Conservation (phyloP, 2,888 invertebrate species). For the Hipparchia semele region DNA sequence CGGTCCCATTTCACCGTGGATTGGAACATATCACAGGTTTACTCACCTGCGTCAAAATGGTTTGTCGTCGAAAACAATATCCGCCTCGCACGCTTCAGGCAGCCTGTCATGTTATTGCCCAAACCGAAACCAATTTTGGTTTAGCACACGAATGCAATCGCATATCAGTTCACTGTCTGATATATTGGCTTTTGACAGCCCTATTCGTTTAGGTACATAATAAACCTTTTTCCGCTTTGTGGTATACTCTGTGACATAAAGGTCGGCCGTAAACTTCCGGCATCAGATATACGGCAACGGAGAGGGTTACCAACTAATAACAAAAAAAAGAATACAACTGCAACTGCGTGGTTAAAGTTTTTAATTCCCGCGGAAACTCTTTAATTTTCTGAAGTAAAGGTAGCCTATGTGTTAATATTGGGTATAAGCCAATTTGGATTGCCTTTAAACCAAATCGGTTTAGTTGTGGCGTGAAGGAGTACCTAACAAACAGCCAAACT, state of each 20-base stretch:
- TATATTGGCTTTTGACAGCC: constrained; percentile 1
- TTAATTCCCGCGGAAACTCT: no score
- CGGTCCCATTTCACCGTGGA: not conserved
- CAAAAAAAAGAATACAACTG: no score
- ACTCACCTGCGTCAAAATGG: constrained; percentile 17
- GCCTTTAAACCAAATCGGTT: no score
- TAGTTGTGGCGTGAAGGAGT: no score
- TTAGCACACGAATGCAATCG: not conserved
- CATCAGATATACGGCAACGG: no score
- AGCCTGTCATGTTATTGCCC: constrained; percentile 11
- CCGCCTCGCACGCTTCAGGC: constrained; percentile 16
- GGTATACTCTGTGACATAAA: not conserved
- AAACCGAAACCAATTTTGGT: constrained; percentile 18
- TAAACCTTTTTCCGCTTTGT: not conserved
- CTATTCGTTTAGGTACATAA: constrained; percentile 1
- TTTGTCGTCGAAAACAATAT: constrained; percentile 24
- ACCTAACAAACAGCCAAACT: no score
- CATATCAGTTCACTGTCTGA: not conserved
- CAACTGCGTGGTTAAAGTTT: no score
- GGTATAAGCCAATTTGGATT: no score
- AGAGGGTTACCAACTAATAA: no score
- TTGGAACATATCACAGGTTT: constrained; percentile 12
- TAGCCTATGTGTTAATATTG: no score
- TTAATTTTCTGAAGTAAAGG: no score
- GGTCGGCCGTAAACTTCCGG: no score